Evolutionary conservation across 2,797 vertebrate species (phyloP), one percentile per base, ranked within the genome.

Genomic region (Gambusia yucatana): DNA sequence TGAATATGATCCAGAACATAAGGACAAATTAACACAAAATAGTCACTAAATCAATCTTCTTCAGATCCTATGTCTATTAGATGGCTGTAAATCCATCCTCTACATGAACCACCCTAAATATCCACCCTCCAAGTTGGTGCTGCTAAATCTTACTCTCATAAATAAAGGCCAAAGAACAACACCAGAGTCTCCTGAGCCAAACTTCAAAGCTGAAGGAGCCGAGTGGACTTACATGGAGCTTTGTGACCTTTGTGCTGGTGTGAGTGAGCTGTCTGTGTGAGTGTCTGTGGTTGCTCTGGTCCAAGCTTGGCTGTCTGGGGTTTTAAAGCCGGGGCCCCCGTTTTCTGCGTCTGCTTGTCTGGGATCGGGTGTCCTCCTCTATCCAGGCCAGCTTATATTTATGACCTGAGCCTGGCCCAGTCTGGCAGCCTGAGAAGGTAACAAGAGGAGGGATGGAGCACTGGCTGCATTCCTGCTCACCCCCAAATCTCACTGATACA

Each of bases 371-470:
- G 82, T 94, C 93, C 88, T 93, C 87, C 85, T 91, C 84, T 36
- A 77, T 85, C 84, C 84, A 86, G 77, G 67, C 65, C n/a, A 73
- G 36, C 70, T 94, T 93, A 94, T 93, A 94, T 95, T 95, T 94
- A 94, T 84, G 94, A 90, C 79, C 85, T n/a, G 65, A 82, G 81
- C 75, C 77, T 50, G 82, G 71, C 73, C 81, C 6, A 70, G 78
- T 89, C 88, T 90, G 87, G 81, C 86, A 79, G 77, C 63, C 77
- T 61, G 52, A 93, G 78, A 86, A 72, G 73, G 77, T 85, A 77
- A 77, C 28, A 47, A 84, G 79, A 78, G 82, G 75, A 85, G 86
- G 82, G 80, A 74, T 75, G 0, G 30, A 83, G 82, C 3, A 70
- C 79, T 16, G 71, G 6, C 36, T 43, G 76, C 88, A 90, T 92